These are phyloP conservation scores for Orthosia incerta DNA, from an alignment of 2,888 invertebrate genomes.

Conservation along the genomic window DNA sequence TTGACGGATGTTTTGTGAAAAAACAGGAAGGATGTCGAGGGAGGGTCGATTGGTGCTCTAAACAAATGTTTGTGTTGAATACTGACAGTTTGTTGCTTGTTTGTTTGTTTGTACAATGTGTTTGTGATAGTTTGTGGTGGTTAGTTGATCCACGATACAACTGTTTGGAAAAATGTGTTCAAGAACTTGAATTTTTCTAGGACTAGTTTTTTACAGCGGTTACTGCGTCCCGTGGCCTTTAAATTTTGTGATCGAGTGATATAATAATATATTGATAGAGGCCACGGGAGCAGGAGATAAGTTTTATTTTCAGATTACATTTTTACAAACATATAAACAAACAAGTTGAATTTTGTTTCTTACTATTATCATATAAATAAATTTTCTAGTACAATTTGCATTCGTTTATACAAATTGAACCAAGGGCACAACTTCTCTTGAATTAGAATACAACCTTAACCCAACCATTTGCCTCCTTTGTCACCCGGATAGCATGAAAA, in stretches of 20 bases:
- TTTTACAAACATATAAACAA: too few relatives aligned
- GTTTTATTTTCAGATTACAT: too few relatives aligned
- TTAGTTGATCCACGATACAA: background rate
- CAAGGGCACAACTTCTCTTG: background rate
- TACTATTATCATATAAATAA: too few relatives aligned
- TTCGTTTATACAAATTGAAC: background rate
- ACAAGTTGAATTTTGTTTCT: background rate
- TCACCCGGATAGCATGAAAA: slow-evolving; percentile 23
- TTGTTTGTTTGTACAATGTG: background rate
- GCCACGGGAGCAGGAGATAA: too few relatives aligned
- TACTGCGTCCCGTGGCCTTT: too few relatives aligned
- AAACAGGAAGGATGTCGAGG: background rate
- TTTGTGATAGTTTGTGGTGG: background rate
- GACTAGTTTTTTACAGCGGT: too few relatives aligned
- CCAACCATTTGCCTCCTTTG: background rate
- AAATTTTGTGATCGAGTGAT: too few relatives aligned
- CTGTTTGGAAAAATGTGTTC: background rate
- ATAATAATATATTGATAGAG: too few relatives aligned
- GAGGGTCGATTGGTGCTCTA: background rate
- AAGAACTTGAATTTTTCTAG: too few relatives aligned
- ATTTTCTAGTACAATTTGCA: too few relatives aligned
- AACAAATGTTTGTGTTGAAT: slow-evolving; percentile 7
- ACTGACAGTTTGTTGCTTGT: background rate
- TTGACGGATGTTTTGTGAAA: slow-evolving; percentile 9
- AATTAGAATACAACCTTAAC: background rate